Percentiles rank a stretch among this genome's conserved stretches.
Evolutionary conservation across 2,888 invertebrate species (phyloP).

Genomic region (Caenorhabditis sp.): DNA sequence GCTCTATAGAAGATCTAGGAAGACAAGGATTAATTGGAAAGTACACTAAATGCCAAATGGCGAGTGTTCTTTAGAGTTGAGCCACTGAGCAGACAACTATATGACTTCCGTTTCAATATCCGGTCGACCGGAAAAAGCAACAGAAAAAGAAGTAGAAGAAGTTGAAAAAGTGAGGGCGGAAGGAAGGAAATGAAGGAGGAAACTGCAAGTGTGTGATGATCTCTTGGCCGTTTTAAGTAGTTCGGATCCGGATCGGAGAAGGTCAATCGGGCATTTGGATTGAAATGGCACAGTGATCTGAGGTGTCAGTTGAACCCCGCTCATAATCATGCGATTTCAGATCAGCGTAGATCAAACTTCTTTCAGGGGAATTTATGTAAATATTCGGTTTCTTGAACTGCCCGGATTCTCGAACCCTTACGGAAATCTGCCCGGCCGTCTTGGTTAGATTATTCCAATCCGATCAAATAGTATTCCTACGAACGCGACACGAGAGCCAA

Average conservation of each 20-base stretch:
- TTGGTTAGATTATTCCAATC: not conserved
- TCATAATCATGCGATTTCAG: too few relatives aligned
- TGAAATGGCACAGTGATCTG: too few relatives aligned
- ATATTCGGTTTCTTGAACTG: too few relatives aligned
- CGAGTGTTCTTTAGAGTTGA: not conserved
- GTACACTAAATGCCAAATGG: not conserved
- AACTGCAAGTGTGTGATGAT: constrained; percentile 3
- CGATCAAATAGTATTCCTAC: not conserved
- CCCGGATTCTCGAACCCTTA: too few relatives aligned
- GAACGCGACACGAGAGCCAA: not conserved
- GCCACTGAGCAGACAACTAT: constrained; percentile 7
- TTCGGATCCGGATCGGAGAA: too few relatives aligned
- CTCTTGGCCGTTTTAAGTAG: not conserved
- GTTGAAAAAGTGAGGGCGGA: not conserved
- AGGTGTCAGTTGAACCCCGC: too few relatives aligned
- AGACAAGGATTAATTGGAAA: constrained; percentile 1
- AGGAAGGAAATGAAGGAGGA: too few relatives aligned
- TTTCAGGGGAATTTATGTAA: too few relatives aligned
- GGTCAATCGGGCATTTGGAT: too few relatives aligned
- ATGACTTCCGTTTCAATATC: constrained; percentile 14
- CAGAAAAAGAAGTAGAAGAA: too few relatives aligned
- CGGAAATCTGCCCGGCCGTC: too few relatives aligned
- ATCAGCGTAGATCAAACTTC: too few relatives aligned
- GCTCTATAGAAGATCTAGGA: not conserved
- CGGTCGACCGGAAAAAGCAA: not conserved